These are phyloP conservation scores for Megaustenia siamemsis DNA, from an alignment of 2,888 invertebrate genomes.

Conservation along the genomic window DNA sequence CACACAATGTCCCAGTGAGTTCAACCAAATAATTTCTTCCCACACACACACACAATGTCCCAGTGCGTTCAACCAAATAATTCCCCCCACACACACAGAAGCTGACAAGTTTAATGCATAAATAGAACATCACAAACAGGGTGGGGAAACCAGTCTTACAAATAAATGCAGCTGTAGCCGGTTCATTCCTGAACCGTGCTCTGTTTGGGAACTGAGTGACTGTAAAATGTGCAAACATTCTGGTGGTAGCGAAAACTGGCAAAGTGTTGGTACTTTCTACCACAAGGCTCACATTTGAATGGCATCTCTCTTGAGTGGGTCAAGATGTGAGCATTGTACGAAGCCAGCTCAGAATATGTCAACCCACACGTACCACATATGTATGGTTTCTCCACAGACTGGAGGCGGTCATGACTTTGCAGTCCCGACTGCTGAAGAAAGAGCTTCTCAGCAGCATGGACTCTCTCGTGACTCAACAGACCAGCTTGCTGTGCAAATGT, in stretches of 20 bases:
- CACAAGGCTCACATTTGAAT: constrained; percentile 48
- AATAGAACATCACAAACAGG: no score
- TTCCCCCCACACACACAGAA: no score
- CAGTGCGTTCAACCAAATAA: no score
- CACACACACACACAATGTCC: no score
- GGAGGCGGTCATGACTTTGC: constrained; percentile 65
- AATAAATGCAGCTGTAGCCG: no score
- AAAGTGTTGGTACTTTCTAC: constrained; percentile 44
- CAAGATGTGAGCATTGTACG: constrained; percentile 45
- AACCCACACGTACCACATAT: constrained; percentile 70
- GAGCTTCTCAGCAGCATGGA: constrained; percentile 36
- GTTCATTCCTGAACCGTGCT: constrained; percentile 6
- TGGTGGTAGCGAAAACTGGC: constrained; percentile 49
- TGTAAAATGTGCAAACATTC: constrained; percentile 46
- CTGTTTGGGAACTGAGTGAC: constrained; percentile 32
- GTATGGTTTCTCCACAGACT: constrained; percentile 61
- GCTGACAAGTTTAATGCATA: no score
- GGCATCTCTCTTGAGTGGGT: constrained; percentile 46
- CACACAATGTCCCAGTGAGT: no score
- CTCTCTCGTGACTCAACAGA: constrained; percentile 40
- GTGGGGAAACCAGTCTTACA: no score
- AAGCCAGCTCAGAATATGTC: constrained; percentile 61
- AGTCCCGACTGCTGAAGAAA: constrained; percentile 25
- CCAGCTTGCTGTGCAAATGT: constrained; percentile 47
- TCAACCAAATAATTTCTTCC: no score